Conservation (phyloP, 2,888 invertebrate species). For the Steromphala cineraria region DNA sequence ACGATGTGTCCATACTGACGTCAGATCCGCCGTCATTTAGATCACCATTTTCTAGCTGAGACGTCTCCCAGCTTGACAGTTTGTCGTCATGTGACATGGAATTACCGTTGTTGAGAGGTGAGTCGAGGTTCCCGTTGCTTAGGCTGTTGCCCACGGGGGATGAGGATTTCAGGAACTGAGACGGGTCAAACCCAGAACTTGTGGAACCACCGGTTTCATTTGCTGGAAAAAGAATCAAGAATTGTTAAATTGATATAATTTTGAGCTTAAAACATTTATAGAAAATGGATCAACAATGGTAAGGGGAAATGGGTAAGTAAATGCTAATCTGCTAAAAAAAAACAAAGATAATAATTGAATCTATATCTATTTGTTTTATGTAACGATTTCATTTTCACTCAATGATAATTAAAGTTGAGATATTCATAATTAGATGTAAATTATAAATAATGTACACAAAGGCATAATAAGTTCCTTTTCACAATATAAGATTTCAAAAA, state of each 20-base stretch:
- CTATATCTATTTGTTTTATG: too few species aligned
- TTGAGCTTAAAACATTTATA: too few species aligned
- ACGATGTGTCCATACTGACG: conserved; percentile 17
- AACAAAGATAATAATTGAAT: too few species aligned
- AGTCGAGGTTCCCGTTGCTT: not conserved
- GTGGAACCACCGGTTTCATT: conserved; percentile 26
- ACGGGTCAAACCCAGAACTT: conserved; percentile 31
- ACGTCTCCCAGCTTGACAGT: not conserved
- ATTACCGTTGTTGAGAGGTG: conserved; percentile 4
- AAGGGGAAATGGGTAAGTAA: too few species aligned
- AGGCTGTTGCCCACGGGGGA: not conserved
- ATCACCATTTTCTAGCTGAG: not conserved
- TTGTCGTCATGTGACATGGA: not conserved
- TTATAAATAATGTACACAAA: too few species aligned
- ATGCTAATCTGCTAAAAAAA: too few species aligned
- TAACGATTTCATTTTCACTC: too few species aligned
- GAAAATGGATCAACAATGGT: too few species aligned
- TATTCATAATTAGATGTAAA: too few species aligned
- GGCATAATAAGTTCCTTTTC: too few species aligned
- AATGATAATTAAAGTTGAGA: too few species aligned
- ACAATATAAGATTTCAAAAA: too few species aligned
- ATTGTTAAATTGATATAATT: not conserved
- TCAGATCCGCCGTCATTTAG: not conserved
- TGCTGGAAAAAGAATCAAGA: conserved; percentile 14
- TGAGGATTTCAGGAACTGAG: conserved; percentile 30